Conservation (phyloP, 2,113 vertebrate genomes). For the Phaethornis superciliosus region DNA sequence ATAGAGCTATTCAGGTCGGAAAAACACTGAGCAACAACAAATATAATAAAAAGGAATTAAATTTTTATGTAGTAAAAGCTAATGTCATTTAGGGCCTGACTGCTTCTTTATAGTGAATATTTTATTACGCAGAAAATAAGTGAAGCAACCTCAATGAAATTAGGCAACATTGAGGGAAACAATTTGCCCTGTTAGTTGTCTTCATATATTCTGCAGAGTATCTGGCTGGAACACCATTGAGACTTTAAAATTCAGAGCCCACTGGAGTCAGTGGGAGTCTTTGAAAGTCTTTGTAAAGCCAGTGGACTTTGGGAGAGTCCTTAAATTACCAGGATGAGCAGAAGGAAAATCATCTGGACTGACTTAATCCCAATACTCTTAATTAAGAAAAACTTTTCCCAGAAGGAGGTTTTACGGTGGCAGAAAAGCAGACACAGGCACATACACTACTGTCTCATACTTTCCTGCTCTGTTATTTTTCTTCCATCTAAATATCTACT, state of each 20-base stretch:
- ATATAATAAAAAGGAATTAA: constrained; percentile 13
- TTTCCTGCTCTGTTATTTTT: background rate
- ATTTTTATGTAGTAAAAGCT: constrained; percentile 57
- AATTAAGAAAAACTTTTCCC: background rate
- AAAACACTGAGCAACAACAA: background rate
- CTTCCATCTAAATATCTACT: background rate
- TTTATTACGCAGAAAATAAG: constrained; percentile 44
- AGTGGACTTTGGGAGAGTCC: background rate
- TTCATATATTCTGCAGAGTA: background rate
- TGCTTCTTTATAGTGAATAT: constrained; percentile 55
- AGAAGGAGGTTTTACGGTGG: background rate
- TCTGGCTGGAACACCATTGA: background rate
- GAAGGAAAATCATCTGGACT: background rate
- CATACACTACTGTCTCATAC: background rate
- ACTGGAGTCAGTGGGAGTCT: background rate
- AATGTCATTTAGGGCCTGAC: constrained; percentile 63
- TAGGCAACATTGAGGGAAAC: background rate
- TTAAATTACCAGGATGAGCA: background rate
- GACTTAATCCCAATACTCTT: background rate
- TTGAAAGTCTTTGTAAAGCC: background rate
- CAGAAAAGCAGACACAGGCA: background rate
- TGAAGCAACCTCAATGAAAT: constrained; percentile 50
- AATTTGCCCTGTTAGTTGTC: background rate
- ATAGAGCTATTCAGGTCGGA: background rate
- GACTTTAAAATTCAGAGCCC: background rate